These are phyloP conservation scores for Laspeyria flexula DNA, from an alignment of 2,888 invertebrate genomes.

Conservation along the genomic window DNA sequence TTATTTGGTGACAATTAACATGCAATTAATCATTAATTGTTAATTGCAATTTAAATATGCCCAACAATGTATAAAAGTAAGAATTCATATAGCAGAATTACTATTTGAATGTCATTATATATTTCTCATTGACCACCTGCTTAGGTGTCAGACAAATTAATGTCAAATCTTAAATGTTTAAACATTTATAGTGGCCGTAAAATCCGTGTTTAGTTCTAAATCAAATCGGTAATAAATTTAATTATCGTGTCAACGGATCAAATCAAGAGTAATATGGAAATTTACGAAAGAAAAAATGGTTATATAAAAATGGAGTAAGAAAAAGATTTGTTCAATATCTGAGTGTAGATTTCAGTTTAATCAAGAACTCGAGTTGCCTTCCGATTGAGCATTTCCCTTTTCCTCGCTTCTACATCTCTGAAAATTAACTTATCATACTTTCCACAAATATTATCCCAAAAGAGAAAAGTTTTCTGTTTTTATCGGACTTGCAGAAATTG, in stretches of 20 bases:
- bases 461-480: conserved; percentile 6
- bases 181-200: background rate
- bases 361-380: conserved; percentile 1
- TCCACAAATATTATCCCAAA: conserved; percentile 9
- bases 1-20: too few species aligned
- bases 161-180: background rate
- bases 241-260: background rate
- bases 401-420: background rate
- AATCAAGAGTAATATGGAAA: background rate
- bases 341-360: conserved; percentile 4
- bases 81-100: too few species aligned
- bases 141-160: background rate
- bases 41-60: too few species aligned
- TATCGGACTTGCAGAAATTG: conserved; percentile 2
- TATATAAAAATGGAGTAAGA: background rate
- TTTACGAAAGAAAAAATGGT: background rate
- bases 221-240: background rate
- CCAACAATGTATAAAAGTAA: too few species aligned
- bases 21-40: too few species aligned
- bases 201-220: background rate
- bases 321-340: conserved; percentile 4
- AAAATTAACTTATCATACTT: conserved; percentile 11
- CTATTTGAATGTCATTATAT: background rate
- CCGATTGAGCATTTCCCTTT: conserved; percentile 6
- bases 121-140: background rate